phyloP scores from a whole-genome alignment of 2,113 vertebrate genomes.

The Ochotona princeps region DNA sequence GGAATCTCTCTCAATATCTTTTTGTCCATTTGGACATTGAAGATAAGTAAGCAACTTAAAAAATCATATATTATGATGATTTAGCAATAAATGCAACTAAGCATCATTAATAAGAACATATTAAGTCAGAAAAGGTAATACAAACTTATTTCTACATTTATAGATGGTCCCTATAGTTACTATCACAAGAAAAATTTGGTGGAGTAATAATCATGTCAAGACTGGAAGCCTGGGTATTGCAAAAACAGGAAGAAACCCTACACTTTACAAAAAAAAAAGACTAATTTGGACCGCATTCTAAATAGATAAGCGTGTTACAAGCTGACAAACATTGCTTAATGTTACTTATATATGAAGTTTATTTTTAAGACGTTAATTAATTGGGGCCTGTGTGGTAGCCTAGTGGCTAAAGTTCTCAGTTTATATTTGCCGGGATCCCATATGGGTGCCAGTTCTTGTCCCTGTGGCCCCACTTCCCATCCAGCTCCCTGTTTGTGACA shows the following conservation, averaged over 20 bases:
- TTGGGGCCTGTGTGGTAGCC: too few species aligned
- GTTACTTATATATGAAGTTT: neutral
- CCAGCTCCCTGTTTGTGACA: too few species aligned
- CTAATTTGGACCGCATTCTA: neutral
- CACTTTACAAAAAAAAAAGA: neutral
- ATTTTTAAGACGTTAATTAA: too few species aligned
- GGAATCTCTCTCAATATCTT: too few species aligned
- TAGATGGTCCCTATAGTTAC: neutral
- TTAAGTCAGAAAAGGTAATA: neutral
- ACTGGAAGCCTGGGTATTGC: too few species aligned
- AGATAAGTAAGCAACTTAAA: neutral
- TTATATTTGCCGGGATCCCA: too few species aligned
- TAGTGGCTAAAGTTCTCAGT: too few species aligned
- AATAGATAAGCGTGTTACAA: neutral
- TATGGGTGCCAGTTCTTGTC: too few species aligned
- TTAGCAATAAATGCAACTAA: neutral
- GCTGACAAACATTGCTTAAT: neutral
- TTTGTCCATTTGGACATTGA: too few species aligned
- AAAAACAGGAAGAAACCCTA: neutral
- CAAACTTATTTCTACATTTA: neutral
- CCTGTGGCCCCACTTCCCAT: too few species aligned
- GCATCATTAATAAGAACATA: neutral
- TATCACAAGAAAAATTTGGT: neutral
- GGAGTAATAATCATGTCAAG: neutral
- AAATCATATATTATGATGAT: neutral